Conservation (phyloP, 2,113 vertebrate genomes). For the Marcusenius ussheri region DNA sequence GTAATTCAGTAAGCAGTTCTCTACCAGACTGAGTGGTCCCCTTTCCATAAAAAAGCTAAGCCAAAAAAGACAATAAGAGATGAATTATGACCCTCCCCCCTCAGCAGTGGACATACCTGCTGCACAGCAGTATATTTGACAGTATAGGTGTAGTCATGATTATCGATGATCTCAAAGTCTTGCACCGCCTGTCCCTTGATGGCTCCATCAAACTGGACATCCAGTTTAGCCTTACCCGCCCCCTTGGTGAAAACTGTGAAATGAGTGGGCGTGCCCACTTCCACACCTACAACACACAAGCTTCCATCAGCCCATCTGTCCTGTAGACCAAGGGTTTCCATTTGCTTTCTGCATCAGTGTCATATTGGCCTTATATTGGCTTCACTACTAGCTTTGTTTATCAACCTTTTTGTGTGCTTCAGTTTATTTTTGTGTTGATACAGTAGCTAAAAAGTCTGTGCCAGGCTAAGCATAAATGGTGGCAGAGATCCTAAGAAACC, state of each 20-base stretch:
- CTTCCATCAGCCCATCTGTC: neutral
- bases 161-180: constrained; percentile 92
- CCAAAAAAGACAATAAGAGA: neutral
- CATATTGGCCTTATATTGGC: neutral
- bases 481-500: neutral
- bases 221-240: constrained; percentile 82
- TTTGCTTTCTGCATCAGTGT: neutral
- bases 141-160: constrained; percentile 90
- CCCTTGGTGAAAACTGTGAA: constrained; percentile 90
- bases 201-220: constrained; percentile 69
- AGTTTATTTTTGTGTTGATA: neutral
- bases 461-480: neutral
- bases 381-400: neutral
- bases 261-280: constrained; percentile 84
- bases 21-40: neutral
- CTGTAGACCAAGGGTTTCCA: neutral
- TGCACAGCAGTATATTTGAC: constrained; percentile 86
- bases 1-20: neutral
- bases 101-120: constrained; percentile 59
- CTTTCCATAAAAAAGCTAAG: neutral
- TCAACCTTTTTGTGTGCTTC: neutral
- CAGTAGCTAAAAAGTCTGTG: neutral
- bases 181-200: constrained; percentile 72
- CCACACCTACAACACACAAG: constrained; percentile 67
- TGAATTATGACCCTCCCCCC: neutral